Evolutionary conservation across 2,888 invertebrate genomes (phyloP), one percentile per base, ranked within the genome.

Genomic region (Bembecia ichneumoniformis): DNA sequence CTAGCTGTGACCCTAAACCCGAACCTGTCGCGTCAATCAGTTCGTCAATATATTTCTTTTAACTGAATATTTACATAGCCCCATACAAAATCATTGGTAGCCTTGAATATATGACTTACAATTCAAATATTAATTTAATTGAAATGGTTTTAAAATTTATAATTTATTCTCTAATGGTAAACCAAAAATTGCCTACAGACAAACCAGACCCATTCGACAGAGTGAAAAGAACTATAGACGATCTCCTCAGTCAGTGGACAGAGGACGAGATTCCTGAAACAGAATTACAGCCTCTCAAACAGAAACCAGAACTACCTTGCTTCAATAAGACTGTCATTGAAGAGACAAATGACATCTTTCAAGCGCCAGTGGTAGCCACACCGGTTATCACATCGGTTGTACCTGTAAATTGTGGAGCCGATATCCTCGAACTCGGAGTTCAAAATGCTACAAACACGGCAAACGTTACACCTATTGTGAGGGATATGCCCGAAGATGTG

Each of bases 171-270:
- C 14, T 40, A 40, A 7, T n/a, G 14, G 16, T 43, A n/a, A 16
- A 13, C 9, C 40, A n/a, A 47, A 40, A 34, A 34, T 40, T n/a
- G 7, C n/a, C 59, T 47, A 40, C 68, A 82, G 84, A 86, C n/a
- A 84, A 79, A 74, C 58, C 60, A 0, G 86, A 87, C 46, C 77
- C 77, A 0, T 87, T 86, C 51, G 76, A 66, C 58, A 77, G 76
- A 51, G 87, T 86, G 36, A 74, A 83, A 40, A 74, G 77, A 58
- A 83, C 86, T 7, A 84, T 88, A 16, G 83, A 82, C 52, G 76
- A 72, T 0, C 64, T 88, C 0, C 76, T 88, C 47, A 83, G 82
- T 58, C 87, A 88, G 57, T 88, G 88, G 88, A 77, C 73, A 0
- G 88, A 88, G 50, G 88, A 88, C 34, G 87, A 86, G 3, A 60